A percentile compares a stretch with the other conserved stretches of the same genome.
These are phyloP conservation scores for Nasonia oneida DNA, from an alignment of 2,888 invertebrate species.

Conservation along the genomic window DNA sequence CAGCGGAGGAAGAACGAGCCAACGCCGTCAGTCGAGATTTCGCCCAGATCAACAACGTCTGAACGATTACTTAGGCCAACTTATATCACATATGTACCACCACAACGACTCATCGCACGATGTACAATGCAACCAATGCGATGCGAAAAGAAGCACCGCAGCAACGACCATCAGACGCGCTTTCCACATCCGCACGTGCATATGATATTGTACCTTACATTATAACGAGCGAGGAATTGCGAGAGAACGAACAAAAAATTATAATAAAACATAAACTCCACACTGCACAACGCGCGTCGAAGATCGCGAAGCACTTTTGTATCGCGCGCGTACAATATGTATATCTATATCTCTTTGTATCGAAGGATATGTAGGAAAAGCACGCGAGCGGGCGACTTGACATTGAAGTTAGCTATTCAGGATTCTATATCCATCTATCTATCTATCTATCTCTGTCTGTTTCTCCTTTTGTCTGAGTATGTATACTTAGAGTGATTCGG, in stretches of 20 bases:
- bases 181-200: not conserved
- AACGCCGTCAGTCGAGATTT: constrained; percentile 67
- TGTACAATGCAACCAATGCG: not conserved
- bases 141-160: not conserved
- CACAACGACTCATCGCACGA: constrained; percentile 11
- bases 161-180: not conserved
- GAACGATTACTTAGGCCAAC: constrained; percentile 40
- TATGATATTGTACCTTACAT: not conserved
- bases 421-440: not conserved
- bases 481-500: not conserved
- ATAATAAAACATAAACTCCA: not conserved
- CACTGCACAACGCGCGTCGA: constrained; percentile 4
- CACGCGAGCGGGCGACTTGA: not conserved
- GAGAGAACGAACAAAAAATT: not conserved
- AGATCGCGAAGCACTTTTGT: constrained; percentile 19
- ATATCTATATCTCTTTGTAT: constrained; percentile 17
- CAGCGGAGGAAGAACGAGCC: constrained; percentile 50
- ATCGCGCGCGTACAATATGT: not conserved
- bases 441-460: not conserved
- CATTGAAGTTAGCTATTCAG: constrained; percentile 1
- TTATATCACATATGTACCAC: not conserved
- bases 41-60: constrained; percentile 73
- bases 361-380: not conserved
- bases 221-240: constrained; percentile 9
- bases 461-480: not conserved